phyloP scores from a whole-genome alignment of 1,140 invertebrate species.

The Mercenaria mercenaria region DNA sequence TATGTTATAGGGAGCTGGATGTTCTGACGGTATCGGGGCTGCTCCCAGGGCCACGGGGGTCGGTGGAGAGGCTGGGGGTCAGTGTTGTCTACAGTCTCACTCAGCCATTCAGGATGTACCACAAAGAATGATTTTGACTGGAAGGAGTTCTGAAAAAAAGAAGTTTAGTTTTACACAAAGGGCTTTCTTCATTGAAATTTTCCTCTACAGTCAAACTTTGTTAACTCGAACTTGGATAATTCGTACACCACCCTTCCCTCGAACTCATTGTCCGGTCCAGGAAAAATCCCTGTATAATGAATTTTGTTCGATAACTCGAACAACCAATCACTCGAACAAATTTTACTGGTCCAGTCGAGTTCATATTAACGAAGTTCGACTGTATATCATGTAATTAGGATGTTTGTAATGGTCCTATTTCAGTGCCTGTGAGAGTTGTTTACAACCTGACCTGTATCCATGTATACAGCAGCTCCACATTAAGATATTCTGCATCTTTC shows the following conservation, averaged over 20 bases:
- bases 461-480: no score
- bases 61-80: conserved; percentile 68
- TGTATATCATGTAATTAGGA: neutral
- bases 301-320: no score
- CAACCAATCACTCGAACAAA: no score
- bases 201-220: no score
- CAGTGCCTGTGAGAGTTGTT: no score
- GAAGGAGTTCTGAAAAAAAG: conserved; percentile 70
- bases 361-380: no score
- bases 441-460: no score
- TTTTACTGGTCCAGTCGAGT: neutral
- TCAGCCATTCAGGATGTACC: conserved; percentile 74
- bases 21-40: conserved; percentile 74
- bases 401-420: neutral
- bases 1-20: conserved; percentile 63
- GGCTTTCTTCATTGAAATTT: neutral
- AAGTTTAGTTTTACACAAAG: neutral
- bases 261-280: no score
- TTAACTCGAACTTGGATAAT: no score
- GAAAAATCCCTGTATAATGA: no score
- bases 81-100: conserved; percentile 64
- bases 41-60: conserved; percentile 77
- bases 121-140: conserved; percentile 70
- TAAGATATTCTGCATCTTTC: no score
- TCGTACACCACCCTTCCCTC: no score